phyloP scores from a whole-genome alignment of 2,888 invertebrate species.

The Athalia cordata region DNA sequence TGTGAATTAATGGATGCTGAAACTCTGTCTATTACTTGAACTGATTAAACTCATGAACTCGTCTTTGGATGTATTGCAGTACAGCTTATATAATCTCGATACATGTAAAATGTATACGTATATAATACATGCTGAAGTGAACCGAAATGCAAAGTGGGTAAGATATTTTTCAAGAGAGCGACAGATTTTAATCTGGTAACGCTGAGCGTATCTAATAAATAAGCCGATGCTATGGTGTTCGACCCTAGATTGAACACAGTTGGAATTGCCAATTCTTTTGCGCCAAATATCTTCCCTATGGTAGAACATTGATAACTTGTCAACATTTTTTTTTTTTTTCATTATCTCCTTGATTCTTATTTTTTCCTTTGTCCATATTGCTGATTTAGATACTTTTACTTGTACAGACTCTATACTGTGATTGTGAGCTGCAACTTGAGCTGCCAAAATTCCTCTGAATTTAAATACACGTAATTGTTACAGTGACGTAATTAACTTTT shows the following conservation, averaged over 20 bases:
- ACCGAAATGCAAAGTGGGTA: no score
- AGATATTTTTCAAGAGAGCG: no score
- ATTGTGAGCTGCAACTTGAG: not conserved
- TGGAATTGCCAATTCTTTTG: not conserved
- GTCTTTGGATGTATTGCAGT: not conserved
- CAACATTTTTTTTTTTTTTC: no score
- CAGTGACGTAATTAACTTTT: conserved; percentile 1
- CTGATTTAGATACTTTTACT: not conserved
- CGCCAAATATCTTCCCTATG: not conserved
- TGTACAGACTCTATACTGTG: not conserved
- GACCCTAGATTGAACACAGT: not conserved
- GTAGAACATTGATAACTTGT: no score
- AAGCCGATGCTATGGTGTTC: not conserved
- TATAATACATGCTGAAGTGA: not conserved
- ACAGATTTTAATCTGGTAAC: no score
- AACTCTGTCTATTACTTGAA: not conserved
- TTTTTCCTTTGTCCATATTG: not conserved
- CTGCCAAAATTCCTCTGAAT: conserved; percentile 8
- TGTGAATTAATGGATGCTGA: not conserved
- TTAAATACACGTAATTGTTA: conserved; percentile 16
- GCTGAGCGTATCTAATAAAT: no score
- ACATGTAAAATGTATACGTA: no score
- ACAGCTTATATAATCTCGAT: not conserved
- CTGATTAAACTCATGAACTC: not conserved
- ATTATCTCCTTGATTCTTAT: not conserved